Evolutionary conservation across 1,140 invertebrate species (phyloP), one percentile per base, ranked within the genome.

Genomic region (Mamestra configurata): DNA sequence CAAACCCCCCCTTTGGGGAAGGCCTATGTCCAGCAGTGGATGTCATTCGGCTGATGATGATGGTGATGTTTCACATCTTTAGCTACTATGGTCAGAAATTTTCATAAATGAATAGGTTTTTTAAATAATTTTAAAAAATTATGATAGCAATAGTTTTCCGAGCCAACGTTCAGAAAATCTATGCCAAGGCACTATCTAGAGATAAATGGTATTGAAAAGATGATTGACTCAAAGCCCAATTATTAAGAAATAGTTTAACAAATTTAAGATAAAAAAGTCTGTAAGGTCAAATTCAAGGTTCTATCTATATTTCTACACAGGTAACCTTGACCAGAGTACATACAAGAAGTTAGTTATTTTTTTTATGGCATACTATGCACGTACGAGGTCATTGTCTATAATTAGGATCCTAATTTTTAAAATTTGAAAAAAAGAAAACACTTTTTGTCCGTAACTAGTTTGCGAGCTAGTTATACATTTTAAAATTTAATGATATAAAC

Each of bases 241-340:
- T 8, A 35, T 40, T 37, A 37, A 20, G 59, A 3, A 35, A 64
- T 13, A 40, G n/a, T 49, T 13, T 27, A 49, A 46, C 20, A 70
- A 46, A 43, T 70, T 15, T 27, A 7, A 70, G 20, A 15, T 70
- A 70, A 46, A 70, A 64, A 70, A 55, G 22, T n/a, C 20, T 40
- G 6, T 27, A 70, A 70, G 66, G 40, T 15, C 40, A 49, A 70
- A 70, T 46, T 15, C 66, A 70, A 70, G 66, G 66, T 46, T 70
- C 15, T 46, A 49, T 70, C 22, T 70, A 11, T 68, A 22, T 27
- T 22, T 70, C 61, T 40, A 40, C 5, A 40, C n/a, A 27, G 4
- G 11, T 27, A 24, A 27, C 66, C 66, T 49, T 70, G 66, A 46
- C 7, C 22, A 46, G n/a, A 70, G 66, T 46, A 27, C 8, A 24